Percentiles rank a stretch among this genome's conserved stretches.
Conservation (phyloP, 2,113 vertebrate species). For the Mesoclemmys tuberculata region DNA sequence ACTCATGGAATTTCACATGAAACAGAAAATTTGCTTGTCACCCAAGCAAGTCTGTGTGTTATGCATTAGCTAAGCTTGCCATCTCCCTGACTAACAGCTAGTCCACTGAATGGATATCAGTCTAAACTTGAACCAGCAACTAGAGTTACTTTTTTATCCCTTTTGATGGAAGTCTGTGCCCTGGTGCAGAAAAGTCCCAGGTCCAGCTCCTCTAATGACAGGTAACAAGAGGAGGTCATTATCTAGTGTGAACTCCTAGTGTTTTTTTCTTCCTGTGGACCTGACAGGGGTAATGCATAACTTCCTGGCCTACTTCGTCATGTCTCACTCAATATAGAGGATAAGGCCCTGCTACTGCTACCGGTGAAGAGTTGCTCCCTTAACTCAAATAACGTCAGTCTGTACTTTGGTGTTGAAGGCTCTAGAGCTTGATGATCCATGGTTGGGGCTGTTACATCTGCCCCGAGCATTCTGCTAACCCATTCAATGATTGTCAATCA, state of each 20-base stretch:
- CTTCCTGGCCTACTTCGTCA: not conserved
- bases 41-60: rapidly evolving
- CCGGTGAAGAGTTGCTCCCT: not conserved
- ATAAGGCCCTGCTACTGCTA: not conserved
- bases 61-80: not conserved
- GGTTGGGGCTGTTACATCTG: not conserved
- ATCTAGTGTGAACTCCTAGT: not conserved
- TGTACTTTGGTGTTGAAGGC: not conserved
- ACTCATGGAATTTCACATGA: too few relatives aligned
- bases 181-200: not conserved
- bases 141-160: not conserved
- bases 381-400: too few relatives aligned
- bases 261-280: not conserved
- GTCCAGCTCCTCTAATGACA: not conserved
- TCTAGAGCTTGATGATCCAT: not conserved
- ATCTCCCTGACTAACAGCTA: not conserved
- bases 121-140: not conserved
- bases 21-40: not conserved
- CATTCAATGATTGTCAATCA: not conserved
- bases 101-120: not conserved
- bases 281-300: not conserved
- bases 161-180: not conserved
- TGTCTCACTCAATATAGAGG: not conserved
- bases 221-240: not conserved
- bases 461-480: not conserved